These are phyloP conservation scores for Entomobrya multifasciata DNA, from an alignment of 2,888 invertebrate species.

Conservation along the genomic window DNA sequence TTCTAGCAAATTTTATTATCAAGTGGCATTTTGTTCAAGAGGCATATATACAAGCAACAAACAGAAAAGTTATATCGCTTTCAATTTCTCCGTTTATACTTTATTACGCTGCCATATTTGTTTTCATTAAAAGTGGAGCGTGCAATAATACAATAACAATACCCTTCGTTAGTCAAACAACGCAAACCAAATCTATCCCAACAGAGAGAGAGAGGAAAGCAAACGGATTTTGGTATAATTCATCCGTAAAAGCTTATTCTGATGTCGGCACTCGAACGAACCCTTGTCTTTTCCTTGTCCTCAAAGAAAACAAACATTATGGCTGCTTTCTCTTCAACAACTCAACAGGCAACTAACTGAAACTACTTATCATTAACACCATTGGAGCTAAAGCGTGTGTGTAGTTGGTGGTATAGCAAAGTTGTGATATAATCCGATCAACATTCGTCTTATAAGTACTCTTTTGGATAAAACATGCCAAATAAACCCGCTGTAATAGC, in stretches of 20 bases:
- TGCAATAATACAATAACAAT: constrained; percentile 6
- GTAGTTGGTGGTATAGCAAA: too few relatives aligned
- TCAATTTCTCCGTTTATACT: constrained; percentile 10
- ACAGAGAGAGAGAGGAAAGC: too few relatives aligned
- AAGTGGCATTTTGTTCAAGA: neutral
- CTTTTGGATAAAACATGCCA: constrained; percentile 1
- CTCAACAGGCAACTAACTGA: constrained; percentile 36
- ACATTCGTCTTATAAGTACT: neutral
- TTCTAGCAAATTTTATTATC: constrained; percentile 20
- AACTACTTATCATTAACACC: constrained; percentile 10
- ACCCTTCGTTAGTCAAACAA: neutral
- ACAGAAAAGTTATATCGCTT: neutral
- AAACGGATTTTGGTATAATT: neutral
- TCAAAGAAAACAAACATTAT: neutral
- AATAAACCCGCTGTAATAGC: too few relatives aligned
- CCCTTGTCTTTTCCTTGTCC: neutral
- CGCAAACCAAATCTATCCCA: too few relatives aligned
- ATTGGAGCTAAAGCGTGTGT: too few relatives aligned
- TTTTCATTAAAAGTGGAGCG: constrained; percentile 16
- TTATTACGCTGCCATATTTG: neutral
- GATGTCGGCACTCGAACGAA: neutral
- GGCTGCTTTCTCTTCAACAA: neutral
- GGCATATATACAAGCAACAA: neutral
- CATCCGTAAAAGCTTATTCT: neutral
- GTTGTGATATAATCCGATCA: neutral